Evolutionary conservation across 1,140 invertebrate species (phyloP).

Genomic region (Diabrotica undecimpunctata): DNA sequence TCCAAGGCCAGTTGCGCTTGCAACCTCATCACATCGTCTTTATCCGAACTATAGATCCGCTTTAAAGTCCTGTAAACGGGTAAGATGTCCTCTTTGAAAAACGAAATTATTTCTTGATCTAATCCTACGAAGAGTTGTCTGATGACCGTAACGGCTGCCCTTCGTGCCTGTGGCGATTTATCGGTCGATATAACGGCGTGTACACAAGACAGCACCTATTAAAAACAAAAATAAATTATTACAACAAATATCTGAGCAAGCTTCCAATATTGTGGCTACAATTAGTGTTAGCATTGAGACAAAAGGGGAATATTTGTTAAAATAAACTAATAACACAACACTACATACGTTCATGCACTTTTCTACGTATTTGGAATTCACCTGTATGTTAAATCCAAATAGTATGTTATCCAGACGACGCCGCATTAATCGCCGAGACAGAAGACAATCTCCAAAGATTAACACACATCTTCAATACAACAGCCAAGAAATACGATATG

Average conservation of each 20-base stretch:
- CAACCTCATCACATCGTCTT: constrained; percentile 65
- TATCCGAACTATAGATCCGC: constrained; percentile 57
- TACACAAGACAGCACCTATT: constrained; percentile 67
- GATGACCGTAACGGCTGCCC: constrained; percentile 75
- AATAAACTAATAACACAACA: no score
- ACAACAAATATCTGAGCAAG: not conserved
- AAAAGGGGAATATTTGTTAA: not conserved
- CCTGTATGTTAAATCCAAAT: no score
- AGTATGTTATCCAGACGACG: no score
- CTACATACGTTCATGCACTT: no score
- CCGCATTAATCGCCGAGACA: no score
- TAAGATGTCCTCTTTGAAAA: constrained; percentile 63
- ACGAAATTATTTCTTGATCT: constrained; percentile 61
- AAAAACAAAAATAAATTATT: constrained; percentile 13
- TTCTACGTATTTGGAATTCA: no score
- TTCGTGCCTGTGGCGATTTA: constrained; percentile 64
- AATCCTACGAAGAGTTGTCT: constrained; percentile 69
- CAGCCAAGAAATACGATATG: no score
- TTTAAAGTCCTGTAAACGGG: constrained; percentile 70
- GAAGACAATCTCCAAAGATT: no score
- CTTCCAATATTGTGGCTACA: no score
- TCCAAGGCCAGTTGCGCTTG: constrained; percentile 73
- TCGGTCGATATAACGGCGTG: constrained; percentile 65
- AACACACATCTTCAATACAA: no score
- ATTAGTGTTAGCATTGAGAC: no score